These are phyloP conservation scores for Bombyx huttoni DNA, from an alignment of 2,888 invertebrate genomes.

Conservation along the genomic window DNA sequence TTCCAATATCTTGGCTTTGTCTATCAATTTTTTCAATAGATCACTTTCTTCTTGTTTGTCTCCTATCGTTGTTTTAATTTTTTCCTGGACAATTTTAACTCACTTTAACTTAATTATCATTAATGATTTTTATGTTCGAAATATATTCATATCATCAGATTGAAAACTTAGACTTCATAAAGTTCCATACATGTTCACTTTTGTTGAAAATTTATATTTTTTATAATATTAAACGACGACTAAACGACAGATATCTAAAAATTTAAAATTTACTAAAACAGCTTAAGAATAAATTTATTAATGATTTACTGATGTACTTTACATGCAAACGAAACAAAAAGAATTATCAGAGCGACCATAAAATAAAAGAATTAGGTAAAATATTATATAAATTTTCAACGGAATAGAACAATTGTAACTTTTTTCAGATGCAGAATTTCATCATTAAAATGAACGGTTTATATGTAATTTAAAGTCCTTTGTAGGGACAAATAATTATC, in stretches of 20 bases:
- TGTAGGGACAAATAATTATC: too few species aligned
- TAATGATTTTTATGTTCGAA: background rate
- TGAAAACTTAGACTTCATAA: slow-evolving; percentile 3
- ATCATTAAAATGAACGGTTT: slow-evolving; percentile 24
- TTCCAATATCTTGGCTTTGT: slow-evolving; percentile 64
- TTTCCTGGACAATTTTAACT: slow-evolving; percentile 11
- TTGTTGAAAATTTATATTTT: background rate
- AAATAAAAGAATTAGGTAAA: background rate
- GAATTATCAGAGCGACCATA: too few species aligned
- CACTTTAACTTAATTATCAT: background rate
- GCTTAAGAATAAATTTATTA: background rate
- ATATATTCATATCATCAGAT: slow-evolving; percentile 1
- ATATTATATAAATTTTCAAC: background rate
- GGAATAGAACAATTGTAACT: background rate
- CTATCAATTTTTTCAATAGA: slow-evolving; percentile 50
- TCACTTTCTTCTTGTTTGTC: slow-evolving; percentile 44
- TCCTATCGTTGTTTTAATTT: slow-evolving; percentile 18
- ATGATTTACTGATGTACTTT: background rate
- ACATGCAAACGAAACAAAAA: too few species aligned
- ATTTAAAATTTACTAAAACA: background rate
- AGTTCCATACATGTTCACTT: background rate
- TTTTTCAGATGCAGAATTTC: slow-evolving; percentile 15
- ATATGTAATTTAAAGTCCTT: background rate
- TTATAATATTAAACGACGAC: background rate
- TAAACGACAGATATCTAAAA: background rate